These are phyloP conservation scores for Bubo scandiacus DNA, from an alignment of 2,113 vertebrate species.

Conservation along the genomic window DNA sequence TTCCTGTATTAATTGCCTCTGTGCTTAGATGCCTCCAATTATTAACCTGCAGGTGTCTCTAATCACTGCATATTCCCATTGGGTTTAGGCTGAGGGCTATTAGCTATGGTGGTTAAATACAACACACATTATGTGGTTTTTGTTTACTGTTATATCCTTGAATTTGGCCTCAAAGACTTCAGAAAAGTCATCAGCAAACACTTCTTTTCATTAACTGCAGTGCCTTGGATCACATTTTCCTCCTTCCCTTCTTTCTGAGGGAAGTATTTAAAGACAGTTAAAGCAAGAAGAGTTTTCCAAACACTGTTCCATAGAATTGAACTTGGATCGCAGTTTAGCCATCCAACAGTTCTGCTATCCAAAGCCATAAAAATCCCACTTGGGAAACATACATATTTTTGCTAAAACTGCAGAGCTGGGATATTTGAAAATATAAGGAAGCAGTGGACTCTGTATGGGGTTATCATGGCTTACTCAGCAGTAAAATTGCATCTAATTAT, in stretches of 20 bases:
- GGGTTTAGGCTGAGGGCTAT: conserved; percentile 70
- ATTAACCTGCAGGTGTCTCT: conserved; percentile 81
- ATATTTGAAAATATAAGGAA: neutral
- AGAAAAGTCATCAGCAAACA: conserved; percentile 52
- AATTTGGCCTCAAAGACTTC: conserved; percentile 41
- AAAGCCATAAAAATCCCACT: neutral
- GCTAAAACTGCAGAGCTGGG: neutral
- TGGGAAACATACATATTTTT: neutral
- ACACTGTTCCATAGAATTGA: neutral
- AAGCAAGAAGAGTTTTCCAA: neutral
- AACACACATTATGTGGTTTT: conserved; percentile 52
- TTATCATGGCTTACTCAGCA: conserved; percentile 35
- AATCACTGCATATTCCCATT: conserved; percentile 75
- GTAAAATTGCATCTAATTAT: conserved; percentile 69
- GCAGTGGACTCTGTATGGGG: conserved; percentile 12
- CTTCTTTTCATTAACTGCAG: conserved; percentile 54
- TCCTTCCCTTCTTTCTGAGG: neutral
- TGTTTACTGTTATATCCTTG: conserved; percentile 68
- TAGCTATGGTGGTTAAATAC: conserved; percentile 75
- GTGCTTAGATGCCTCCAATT: conserved; percentile 80
- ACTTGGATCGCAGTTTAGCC: neutral
- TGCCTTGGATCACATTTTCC: neutral
- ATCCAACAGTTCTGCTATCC: neutral
- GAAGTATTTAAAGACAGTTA: neutral
- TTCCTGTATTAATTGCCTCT: conserved; percentile 77